Percentiles rank a stretch among this genome's conserved stretches.
Evolutionary conservation across 2,888 invertebrate species (phyloP).

Genomic region (Sarcophaga carnaria): DNA sequence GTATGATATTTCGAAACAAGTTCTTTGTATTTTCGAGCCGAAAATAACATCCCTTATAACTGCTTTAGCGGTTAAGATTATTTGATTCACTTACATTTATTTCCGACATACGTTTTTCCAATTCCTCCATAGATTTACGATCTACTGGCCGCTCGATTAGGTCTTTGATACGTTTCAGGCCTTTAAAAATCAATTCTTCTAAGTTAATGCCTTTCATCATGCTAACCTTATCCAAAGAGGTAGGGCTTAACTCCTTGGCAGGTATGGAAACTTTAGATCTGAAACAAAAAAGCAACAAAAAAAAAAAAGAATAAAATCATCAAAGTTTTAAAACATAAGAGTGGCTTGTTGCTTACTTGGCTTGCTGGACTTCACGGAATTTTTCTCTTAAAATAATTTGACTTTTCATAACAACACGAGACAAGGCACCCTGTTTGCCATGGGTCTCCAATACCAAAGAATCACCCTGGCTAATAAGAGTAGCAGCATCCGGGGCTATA

Average conservation of each 20-base stretch:
- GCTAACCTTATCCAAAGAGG: slow-evolving; percentile 72
- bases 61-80: too few relatives aligned
- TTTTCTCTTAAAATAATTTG: slow-evolving; percentile 81
- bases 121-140: slow-evolving; percentile 76
- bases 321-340: neutral
- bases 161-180: slow-evolving; percentile 80
- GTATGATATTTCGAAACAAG: too few relatives aligned
- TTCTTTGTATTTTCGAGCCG: too few relatives aligned
- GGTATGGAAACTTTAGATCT: slow-evolving; percentile 72
- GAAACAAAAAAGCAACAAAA: neutral
- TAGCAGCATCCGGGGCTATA: slow-evolving; percentile 89
- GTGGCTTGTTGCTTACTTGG: slow-evolving; percentile 75
- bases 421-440: slow-evolving; percentile 80
- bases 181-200: slow-evolving; percentile 80
- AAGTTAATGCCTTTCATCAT: slow-evolving; percentile 76
- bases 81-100: slow-evolving; percentile 78
- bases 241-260: too few relatives aligned
- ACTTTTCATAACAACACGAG: slow-evolving; percentile 80
- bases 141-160: slow-evolving; percentile 80
- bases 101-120: slow-evolving; percentile 79
- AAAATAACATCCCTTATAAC: too few relatives aligned
- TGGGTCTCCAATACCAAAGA: slow-evolving; percentile 88
- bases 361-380: slow-evolving; percentile 81
- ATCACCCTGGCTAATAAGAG: slow-evolving; percentile 90
- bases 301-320: neutral